These are phyloP conservation scores for Apoderus coryli DNA, from an alignment of 2,888 invertebrate species.

Conservation along the genomic window DNA sequence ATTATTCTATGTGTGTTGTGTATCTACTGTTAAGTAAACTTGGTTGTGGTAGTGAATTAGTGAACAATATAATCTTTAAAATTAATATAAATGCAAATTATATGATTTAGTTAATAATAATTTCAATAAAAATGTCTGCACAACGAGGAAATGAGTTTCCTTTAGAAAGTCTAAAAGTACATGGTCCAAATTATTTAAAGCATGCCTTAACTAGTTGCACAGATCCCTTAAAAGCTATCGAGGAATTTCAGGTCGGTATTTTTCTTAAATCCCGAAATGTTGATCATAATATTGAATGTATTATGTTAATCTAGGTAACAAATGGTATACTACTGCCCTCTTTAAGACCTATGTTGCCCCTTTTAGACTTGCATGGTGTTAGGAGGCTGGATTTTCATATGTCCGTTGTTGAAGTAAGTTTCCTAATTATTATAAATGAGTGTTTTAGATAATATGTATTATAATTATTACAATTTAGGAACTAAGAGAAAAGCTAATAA, in stretches of 20 bases:
- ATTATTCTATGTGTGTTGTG: too few species aligned
- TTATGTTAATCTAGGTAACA: conserved; percentile 45
- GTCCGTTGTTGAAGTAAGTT: conserved; percentile 67
- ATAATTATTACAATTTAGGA: conserved; percentile 33
- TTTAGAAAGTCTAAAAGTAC: conserved; percentile 31
- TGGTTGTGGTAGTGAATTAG: too few species aligned
- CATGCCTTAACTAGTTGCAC: conserved; percentile 91
- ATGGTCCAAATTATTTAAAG: conserved; percentile 34
- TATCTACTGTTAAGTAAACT: too few species aligned
- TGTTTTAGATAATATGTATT: background rate
- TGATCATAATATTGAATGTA: too few species aligned
- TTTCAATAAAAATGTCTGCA: conserved; percentile 13
- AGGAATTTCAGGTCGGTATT: conserved; percentile 73
- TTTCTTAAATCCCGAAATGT: background rate
- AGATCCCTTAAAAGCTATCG: conserved; percentile 94
- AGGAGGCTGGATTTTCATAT: conserved; percentile 88
- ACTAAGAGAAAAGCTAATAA: conserved; percentile 53
- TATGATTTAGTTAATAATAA: too few species aligned
- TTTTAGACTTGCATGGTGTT: conserved; percentile 88
- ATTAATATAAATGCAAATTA: too few species aligned
- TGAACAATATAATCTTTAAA: too few species aligned
- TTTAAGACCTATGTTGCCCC: conserved; percentile 82
- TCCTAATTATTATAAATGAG: background rate
- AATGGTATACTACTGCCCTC: conserved; percentile 88
- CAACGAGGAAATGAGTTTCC: conserved; percentile 26